Evolutionary conservation across 2,113 vertebrate genomes (phyloP).

Genomic region (Vanacampus margaritifer): DNA sequence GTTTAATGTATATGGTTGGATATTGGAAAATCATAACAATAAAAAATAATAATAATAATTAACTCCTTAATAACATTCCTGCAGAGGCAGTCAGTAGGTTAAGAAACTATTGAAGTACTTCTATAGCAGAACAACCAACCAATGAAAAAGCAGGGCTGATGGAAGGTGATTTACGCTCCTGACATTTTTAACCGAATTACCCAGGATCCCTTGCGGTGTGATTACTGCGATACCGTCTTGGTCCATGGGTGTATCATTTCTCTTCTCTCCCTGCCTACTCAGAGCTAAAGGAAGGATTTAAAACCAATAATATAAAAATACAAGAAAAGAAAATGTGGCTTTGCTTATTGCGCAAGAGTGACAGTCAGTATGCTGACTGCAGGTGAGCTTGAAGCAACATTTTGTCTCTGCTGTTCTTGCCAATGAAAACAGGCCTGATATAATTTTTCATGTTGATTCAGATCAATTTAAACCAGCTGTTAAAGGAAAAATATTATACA

Average conservation of each 20-base stretch:
- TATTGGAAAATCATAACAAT: too few relatives aligned
- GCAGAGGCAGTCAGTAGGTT: constrained; percentile 27
- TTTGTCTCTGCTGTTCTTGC: background rate
- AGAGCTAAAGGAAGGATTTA: constrained; percentile 25
- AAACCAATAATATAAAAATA: constrained; percentile 31
- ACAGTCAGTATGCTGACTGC: constrained; percentile 18
- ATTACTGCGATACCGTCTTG: constrained; percentile 71
- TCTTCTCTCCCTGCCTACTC: constrained; percentile 27
- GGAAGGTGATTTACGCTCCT: constrained; percentile 78
- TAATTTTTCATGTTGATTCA: constrained; percentile 4
- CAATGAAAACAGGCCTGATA: constrained; percentile 21
- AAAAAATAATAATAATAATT: too few relatives aligned
- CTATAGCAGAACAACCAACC: constrained; percentile 43
- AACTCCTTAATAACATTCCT: constrained; percentile 6
- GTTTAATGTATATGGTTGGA: background rate
- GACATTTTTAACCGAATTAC: constrained; percentile 81
- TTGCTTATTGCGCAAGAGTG: constrained; percentile 8
- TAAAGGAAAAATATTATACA: background rate
- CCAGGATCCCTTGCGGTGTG: constrained; percentile 66
- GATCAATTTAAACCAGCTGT: background rate
- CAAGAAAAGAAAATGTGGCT: constrained; percentile 12
- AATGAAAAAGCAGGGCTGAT: constrained; percentile 70
- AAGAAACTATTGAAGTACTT: constrained; percentile 43
- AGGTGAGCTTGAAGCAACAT: background rate
- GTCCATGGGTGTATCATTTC: constrained; percentile 36